These are phyloP conservation scores for Vulpes vulpes DNA, from an alignment of 2,113 vertebrate genomes.

Conservation along the genomic window DNA sequence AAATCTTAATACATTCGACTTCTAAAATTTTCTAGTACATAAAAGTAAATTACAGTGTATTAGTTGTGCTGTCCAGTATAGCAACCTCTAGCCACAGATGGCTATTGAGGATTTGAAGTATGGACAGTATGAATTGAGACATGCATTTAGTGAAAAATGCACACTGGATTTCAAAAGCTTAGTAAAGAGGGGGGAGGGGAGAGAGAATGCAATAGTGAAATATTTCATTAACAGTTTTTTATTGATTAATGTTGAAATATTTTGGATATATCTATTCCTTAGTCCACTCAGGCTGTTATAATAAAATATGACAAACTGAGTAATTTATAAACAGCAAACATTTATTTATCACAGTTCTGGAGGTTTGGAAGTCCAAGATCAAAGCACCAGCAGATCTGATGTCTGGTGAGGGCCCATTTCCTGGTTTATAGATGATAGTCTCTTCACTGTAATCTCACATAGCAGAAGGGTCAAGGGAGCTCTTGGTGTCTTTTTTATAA, in stretches of 20 bases:
- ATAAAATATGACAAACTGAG: neutral
- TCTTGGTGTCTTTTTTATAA: neutral
- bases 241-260: neutral
- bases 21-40: neutral
- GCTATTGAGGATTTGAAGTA: neutral
- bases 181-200: neutral
- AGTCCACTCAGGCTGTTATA: neutral
- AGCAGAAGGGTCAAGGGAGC: neutral
- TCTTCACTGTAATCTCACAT: neutral
- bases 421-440: neutral
- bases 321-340: neutral
- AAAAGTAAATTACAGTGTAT: neutral
- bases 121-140: neutral
- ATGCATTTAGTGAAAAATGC: neutral
- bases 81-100: neutral
- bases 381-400: neutral
- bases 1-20: neutral
- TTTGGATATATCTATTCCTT: neutral
- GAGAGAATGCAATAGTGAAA: neutral
- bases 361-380: neutral
- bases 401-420: neutral
- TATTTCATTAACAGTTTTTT: constrained; percentile 2
- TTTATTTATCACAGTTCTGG: neutral
- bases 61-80: neutral
- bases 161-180: neutral